A percentile compares a stretch with the other conserved stretches of the same genome.
Evolutionary conservation across 2,797 vertebrate genomes (phyloP).

Genomic region (Onychomys torridus): DNA sequence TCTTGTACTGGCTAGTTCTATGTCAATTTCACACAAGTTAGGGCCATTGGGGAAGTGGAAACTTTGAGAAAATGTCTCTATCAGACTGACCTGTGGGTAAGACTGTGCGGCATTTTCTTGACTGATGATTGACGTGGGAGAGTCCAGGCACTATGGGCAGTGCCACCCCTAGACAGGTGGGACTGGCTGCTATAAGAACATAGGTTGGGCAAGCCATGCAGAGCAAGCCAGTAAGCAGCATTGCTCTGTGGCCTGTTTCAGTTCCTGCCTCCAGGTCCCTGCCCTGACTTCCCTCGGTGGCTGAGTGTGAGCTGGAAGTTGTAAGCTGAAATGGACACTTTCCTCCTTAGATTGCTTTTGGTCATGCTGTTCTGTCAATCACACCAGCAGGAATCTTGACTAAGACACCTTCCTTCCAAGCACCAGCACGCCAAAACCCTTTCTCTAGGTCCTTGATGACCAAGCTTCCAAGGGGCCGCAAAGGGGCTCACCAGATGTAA

Average conservation of each 20-base stretch:
- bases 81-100: background rate
- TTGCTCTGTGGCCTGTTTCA: too few relatives aligned
- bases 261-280: background rate
- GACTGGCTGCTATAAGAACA: background rate
- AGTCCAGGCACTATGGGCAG: rapidly evolving
- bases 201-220: background rate
- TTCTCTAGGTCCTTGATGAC: background rate
- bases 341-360: background rate
- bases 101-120: background rate
- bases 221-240: background rate
- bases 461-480: background rate
- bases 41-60: background rate
- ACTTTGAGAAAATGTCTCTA: background rate
- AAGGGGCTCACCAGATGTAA: background rate
- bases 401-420: background rate
- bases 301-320: background rate
- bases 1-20: background rate
- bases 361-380: background rate
- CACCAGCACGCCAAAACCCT: background rate
- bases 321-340: background rate
- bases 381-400: background rate
- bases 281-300: background rate
- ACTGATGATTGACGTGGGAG: background rate
- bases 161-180: background rate
- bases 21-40: background rate